Evolutionary conservation across 2,888 invertebrate genomes (phyloP), one percentile per base, ranked within the genome.

Genomic region (Pyrrhia umbra): DNA sequence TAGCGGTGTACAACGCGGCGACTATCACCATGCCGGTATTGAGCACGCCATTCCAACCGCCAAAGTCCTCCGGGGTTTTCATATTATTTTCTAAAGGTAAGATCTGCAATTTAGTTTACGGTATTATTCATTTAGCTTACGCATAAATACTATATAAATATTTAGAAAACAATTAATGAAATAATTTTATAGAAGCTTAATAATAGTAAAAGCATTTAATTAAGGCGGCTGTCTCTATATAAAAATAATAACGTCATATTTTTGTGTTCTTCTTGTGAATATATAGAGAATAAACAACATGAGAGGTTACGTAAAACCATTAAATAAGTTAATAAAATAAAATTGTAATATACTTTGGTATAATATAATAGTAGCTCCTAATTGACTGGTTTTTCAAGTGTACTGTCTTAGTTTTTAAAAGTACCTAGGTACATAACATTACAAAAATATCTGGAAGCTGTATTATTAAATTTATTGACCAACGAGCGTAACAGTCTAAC

Each of bases 21-120:
- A 98, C 98, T 59, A 98, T 96, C 0, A 97, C 96, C 98, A 99
- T 98, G 23, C 97, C 97, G 0, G 98, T 97, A 84, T 98, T 98
- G 0, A 99, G 94, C 0, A 98, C 98, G 0, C 99, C 98, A 21
- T 96, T 97, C 92, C 96, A 96, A 6, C 98, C 98, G 10, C 97
- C 96, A 91, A 99, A 98, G 83, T 97, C 97, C 86, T 97, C 96
- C 0, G 98, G 98, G 2, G 96, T 96, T 85, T 96, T 96, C 98
- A 99, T 98, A 85, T 98, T 97, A 90, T 98, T 98, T 91, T 98
- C 98, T 75, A 99, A 92, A 0, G 99, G 99, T 54, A 99, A 94
- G 51, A 98, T 95, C 97, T 98, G 85, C 47, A 63, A 68, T 57
- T 34, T 54, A 65, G 56, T 68, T 45, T 25, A 62, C 6, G 9